Percentiles rank a stretch among this genome's conserved stretches.
Evolutionary conservation across 1,140 invertebrate species (phyloP).

Genomic region (Aphaenogaster ashmeadi): DNA sequence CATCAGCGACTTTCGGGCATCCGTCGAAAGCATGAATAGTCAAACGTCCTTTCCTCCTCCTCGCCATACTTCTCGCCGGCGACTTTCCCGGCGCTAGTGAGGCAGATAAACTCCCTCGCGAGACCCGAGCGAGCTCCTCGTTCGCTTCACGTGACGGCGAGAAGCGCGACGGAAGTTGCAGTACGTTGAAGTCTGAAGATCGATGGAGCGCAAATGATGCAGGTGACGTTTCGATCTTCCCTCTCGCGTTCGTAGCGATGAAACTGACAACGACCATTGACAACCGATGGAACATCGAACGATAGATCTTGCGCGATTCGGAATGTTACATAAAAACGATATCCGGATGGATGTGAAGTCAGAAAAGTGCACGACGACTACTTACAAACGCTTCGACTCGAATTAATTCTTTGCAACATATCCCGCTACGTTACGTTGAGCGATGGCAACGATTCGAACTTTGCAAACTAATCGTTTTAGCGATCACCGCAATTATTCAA

Average conservation of each 20-base stretch:
- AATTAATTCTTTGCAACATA: constrained; percentile 63
- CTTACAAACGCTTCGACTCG: constrained; percentile 15
- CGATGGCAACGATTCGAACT: constrained; percentile 22
- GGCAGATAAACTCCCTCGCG: neutral
- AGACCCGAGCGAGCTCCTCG: neutral
- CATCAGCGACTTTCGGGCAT: constrained; percentile 38
- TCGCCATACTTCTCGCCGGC: neutral
- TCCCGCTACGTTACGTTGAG: constrained; percentile 4
- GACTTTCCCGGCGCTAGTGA: constrained; percentile 7
- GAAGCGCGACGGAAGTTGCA: neutral
- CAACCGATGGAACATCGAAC: neutral
- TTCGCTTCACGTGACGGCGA: neutral
- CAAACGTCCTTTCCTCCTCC: neutral
- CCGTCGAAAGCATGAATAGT: constrained; percentile 54
- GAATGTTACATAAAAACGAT: constrained; percentile 21
- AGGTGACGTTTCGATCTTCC: neutral
- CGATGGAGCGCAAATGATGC: neutral
- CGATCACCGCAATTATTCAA: constrained; percentile 18
- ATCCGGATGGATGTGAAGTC: constrained; percentile 37
- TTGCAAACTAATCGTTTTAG: constrained; percentile 31
- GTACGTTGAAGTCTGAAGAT: neutral
- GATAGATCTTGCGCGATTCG: neutral
- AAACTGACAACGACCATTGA: neutral
- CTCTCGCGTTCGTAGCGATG: neutral
- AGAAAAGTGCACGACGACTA: neutral